Evolutionary conservation across 1,140 invertebrate species (phyloP), one percentile per base, ranked within the genome.

Genomic region (Psix sp.): DNA sequence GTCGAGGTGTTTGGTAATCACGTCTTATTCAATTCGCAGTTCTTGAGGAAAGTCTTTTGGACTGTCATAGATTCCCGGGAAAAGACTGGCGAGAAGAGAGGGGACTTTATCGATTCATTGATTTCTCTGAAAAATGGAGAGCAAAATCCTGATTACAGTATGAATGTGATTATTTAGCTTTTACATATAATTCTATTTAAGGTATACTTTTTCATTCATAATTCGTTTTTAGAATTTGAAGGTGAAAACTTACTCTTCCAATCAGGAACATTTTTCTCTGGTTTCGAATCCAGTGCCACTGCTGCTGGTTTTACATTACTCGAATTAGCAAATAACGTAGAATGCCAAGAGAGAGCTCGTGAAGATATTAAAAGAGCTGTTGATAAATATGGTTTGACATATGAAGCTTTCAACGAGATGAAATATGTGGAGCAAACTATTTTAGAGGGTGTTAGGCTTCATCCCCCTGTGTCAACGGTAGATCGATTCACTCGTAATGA

Each of bases 401-500:
- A 79, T 26, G 81, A 84, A 35, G 80, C 81, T 10, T 81, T 85
- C 18, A 80, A 78, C 18, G 73, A 85, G 0, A 85, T 84, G 83
- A 84, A 82, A 24, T 85, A 83, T 51, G 59, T 85, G 6, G 79
- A 85, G 43, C 82, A 74, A 39, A 15, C 21, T 10, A 71, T 77
- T 15, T 7, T 79, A 5, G 83, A 84, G 68, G 82, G 88, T 6
- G 75, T 91, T 3, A 80, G 91, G 36, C 63, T 91, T 7, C 90
- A 88, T 80, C 90, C 91, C 7, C 88, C 90, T 11, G 89, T 91
- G 0, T 90, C 90, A 1, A 85, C 89, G 1, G 88, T 91, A 63
- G 89, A 87, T 21, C 76, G 91, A 60, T 82, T 80, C 18, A 80
- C 89, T 0, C 80, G 81, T 0, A 80, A 88, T 63, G 88, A 86